A percentile compares a stretch with the other conserved stretches of the same genome.
phyloP scores from a whole-genome alignment of 2,113 vertebrate species.

The Oceanites oceanicus region DNA sequence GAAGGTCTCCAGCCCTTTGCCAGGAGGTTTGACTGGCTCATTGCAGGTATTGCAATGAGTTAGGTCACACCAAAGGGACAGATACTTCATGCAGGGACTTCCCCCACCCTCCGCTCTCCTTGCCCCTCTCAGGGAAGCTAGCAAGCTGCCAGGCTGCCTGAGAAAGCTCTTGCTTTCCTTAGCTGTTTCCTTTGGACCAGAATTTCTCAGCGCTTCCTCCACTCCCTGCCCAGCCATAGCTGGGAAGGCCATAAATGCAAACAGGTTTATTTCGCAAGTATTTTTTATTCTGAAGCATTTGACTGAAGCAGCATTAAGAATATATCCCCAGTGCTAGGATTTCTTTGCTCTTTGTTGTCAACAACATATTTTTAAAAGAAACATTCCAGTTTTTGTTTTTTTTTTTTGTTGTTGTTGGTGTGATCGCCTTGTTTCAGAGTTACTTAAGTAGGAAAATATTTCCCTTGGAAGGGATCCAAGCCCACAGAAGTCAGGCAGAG shows the following conservation, averaged over 20 bases:
- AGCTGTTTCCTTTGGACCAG: background rate
- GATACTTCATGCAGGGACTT: background rate
- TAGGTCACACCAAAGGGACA: background rate
- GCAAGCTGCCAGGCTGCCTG: background rate
- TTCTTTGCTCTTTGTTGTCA: constrained; percentile 24
- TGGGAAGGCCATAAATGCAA: background rate
- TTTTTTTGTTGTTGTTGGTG: background rate
- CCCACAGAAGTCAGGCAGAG: constrained; percentile 44
- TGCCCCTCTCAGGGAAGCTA: background rate
- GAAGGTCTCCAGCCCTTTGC: background rate
- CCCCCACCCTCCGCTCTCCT: background rate
- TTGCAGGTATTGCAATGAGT: background rate
- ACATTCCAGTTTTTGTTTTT: background rate
- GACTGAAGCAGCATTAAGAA: constrained; percentile 15
- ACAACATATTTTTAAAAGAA: constrained; percentile 26
- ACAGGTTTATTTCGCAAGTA: background rate
- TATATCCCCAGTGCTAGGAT: background rate
- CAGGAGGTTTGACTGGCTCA: background rate
- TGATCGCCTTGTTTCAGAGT: constrained; percentile 20
- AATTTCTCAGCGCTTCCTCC: background rate
- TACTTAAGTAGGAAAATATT: constrained; percentile 66
- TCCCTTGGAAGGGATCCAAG: constrained; percentile 53
- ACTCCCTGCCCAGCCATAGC: background rate
- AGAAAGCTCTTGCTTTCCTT: constrained; percentile 11
- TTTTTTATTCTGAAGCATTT: constrained; percentile 1